Evolutionary conservation across 2,888 invertebrate genomes (phyloP), one percentile per base, ranked within the genome.

Genomic region (Sarcophaga carnaria): DNA sequence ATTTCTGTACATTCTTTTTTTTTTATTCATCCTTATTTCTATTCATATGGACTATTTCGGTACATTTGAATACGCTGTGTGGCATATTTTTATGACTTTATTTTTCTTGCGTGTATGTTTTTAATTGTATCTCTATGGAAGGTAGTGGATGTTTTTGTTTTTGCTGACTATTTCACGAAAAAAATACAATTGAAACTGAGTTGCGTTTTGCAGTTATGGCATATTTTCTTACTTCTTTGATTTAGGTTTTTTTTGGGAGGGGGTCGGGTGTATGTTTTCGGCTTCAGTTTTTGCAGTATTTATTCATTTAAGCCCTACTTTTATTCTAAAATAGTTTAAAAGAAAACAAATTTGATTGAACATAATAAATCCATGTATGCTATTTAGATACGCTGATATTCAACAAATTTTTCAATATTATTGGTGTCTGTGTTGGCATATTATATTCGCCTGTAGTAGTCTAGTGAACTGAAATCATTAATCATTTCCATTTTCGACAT

Each of bases 391-490:
- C 37, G 2, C 37, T 37, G 0, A 37, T 37, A 10, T 37, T 37
- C 37, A 37, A 37, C 10, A 10, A 37, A 22, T 1, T 22, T 22
- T 22, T 22, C 22, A 22, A 22, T 22, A 22, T 37, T 37, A 10
- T n/a, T 69, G 17, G 20, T 79, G 49, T 49, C 25, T 8, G 8
- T 27, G 37, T 4, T 54, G 17, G 5, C 66, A 63, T 27, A 45
- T 20, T 27, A 63, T 71, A 22, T 54, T 10, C 11, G 63, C 71
- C 27, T 71, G 62, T 54, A 54, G 66, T 47, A 77, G 74, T 83
- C 77, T 77, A 62, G 66, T 10, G 77, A 62, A 83, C 71, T 66
- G 60, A 71, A 83, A 66, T 66, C 77, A 83, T 83, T 83, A 77
- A 78, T 83, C 72, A 78, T 62, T 78, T 66, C 37, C 37, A 37